These are phyloP conservation scores for Alca torda DNA, from an alignment of 2,797 vertebrate genomes.

Conservation along the genomic window DNA sequence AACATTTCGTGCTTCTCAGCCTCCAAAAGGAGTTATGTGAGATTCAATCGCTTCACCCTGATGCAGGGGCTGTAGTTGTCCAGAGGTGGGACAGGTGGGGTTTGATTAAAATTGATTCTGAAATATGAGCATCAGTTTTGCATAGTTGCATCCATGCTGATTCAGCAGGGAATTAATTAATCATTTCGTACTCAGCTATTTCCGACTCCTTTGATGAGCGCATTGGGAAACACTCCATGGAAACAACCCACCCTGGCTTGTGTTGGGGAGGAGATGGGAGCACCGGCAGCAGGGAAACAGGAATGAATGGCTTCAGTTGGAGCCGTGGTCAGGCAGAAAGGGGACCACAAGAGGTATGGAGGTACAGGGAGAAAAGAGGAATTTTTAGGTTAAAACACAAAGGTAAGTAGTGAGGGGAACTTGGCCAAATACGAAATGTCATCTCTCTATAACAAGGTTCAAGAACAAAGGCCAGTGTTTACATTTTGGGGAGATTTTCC, in stretches of 20 bases:
- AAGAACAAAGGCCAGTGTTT: not conserved
- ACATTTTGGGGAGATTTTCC: not conserved
- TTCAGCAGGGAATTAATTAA: conserved; percentile 1
- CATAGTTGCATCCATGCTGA: not conserved
- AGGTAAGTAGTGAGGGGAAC: not conserved
- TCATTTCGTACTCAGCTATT: not conserved
- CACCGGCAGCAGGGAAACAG: rapidly evolving
- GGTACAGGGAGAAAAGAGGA: not conserved
- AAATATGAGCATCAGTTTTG: not conserved
- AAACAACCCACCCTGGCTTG: not conserved
- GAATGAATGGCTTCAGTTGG: not conserved
- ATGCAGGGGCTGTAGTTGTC: not conserved
- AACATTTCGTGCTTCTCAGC: not conserved
- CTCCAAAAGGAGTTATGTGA: not conserved
- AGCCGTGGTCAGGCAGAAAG: not conserved
- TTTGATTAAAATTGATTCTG: not conserved
- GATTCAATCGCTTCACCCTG: not conserved
- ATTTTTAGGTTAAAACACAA: not conserved
- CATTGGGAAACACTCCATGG: not conserved
- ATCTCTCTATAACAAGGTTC: not conserved
- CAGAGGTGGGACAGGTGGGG: not conserved
- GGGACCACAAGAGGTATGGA: not conserved
- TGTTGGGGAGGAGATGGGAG: not conserved
- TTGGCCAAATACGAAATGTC: not conserved
- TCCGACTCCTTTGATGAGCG: not conserved